These are phyloP conservation scores for Aotus griseimembra DNA, from an alignment of 2,797 vertebrate species.

Conservation along the genomic window DNA sequence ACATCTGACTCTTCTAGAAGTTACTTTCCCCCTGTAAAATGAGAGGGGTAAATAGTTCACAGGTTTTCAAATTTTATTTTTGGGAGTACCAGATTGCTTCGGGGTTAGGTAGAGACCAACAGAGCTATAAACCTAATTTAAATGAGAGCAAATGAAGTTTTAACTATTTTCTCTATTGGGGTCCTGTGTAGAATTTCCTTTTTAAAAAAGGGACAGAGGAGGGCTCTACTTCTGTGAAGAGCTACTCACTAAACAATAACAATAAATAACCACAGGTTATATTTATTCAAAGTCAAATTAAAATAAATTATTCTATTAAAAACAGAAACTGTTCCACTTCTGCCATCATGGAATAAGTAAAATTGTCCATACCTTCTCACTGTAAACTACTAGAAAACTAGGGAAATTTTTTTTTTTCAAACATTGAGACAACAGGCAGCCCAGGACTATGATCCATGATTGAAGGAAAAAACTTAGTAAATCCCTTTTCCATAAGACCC, in stretches of 20 bases:
- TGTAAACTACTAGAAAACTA: slow-evolving; percentile 6
- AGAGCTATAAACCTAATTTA: slow-evolving; percentile 32
- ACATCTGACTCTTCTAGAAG: slow-evolving; percentile 56
- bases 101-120: background rate
- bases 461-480: background rate
- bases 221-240: background rate
- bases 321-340: background rate
- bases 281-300: slow-evolving; percentile 32
- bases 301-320: slow-evolving; percentile 38
- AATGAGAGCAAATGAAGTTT: slow-evolving; percentile 51
- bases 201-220: background rate
- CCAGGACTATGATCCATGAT: background rate
- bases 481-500: background rate
- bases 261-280: slow-evolving; percentile 31
- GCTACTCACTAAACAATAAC: slow-evolving; percentile 29
- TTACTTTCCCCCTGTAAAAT: slow-evolving; percentile 59
- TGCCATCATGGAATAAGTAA: background rate
- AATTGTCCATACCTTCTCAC: background rate
- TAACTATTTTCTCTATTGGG: slow-evolving; percentile 34
- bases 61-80: slow-evolving; percentile 64
- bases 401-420: slow-evolving; percentile 14
- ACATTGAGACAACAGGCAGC: background rate
- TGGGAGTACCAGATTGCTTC: slow-evolving; percentile 17
- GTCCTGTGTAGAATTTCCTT: background rate
- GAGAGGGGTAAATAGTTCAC: slow-evolving; percentile 67